Percentiles rank a stretch among this genome's conserved stretches.
Conservation (phyloP, 2,113 vertebrate genomes). For the Garra rufa region DNA sequence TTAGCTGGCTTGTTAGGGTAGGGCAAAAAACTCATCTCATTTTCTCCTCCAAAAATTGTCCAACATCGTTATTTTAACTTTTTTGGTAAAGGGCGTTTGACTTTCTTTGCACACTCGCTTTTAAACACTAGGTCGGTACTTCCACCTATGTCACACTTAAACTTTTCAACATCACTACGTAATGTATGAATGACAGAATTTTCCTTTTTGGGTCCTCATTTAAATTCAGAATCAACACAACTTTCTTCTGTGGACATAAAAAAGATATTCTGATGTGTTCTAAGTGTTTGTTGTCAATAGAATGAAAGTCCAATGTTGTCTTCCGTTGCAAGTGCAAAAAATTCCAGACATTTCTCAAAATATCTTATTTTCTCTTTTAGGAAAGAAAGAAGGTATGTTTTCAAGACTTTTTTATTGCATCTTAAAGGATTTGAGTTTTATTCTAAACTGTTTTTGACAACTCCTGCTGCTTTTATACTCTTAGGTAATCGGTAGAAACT, state of each 20-base stretch:
- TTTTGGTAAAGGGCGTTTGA: too few species aligned
- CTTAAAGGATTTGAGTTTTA: background rate
- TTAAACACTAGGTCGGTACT: too few species aligned
- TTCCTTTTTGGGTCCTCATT: background rate
- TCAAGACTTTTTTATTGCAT: background rate
- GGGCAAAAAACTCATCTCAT: too few species aligned
- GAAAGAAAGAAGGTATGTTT: background rate
- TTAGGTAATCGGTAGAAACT: background rate
- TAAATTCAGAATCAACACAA: too few species aligned
- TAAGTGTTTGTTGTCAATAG: background rate
- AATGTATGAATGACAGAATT: too few species aligned
- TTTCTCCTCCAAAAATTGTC: too few species aligned
- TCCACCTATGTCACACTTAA: too few species aligned
- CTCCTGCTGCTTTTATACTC: background rate
- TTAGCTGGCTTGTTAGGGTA: too few species aligned
- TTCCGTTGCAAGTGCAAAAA: background rate
- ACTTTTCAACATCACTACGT: too few species aligned
- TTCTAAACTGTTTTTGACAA: background rate
- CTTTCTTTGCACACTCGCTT: too few species aligned
- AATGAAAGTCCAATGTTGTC: background rate
- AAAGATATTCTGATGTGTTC: background rate
- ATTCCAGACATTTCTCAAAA: background rate
- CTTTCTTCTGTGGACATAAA: background rate
- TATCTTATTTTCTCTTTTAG: background rate
- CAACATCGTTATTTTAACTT: too few species aligned